Evolutionary conservation across 92 coral and sea anemone species (phyloP), one percentile per base, ranked within the genome.

Genomic region (Palythoa grandiflora): DNA sequence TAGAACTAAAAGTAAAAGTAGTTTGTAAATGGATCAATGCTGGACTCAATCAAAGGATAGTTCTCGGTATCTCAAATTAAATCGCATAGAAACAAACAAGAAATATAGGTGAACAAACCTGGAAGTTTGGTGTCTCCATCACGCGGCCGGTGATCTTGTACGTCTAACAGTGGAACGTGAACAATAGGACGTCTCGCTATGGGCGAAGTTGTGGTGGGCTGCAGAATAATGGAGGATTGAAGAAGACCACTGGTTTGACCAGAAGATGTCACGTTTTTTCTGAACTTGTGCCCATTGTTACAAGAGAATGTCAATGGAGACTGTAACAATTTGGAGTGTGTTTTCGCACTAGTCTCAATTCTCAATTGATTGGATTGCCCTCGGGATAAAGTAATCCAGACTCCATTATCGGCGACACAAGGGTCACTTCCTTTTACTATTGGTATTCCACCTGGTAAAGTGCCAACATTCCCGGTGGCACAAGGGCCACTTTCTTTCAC

Each of bases 201-300:
- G 38, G 38, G 5, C 13, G 80, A 14, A 50, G 57, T 38, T n/a
- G 17, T 16, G 60, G 53, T 20, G 44, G 65, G 65, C 60, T 76
- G 80, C 39, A 76, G 80, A 48, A 76, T 14, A 61, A 76, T 76
- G 5, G 80, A 51, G 8, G 80, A 61, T 38, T 51, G 65, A 61
- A 76, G 80, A 76, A 76, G 80, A 6, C 80, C 38, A 50, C 60
- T 19, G 35, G 63, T 21, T 51, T 38, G 19, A 51, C 11, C 3
- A 9, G 40, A 17, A 39, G 35, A 76, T 10, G 19, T 36, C 65
- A 52, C 16, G 38, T 52, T 38, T 61, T 76, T 50, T 9, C 44
- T 48, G 60, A 52, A 38, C 3, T 28, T 39, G 15, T 14, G 7
- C 35, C 40, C 38, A 21, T n/a, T 20, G 14, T 38, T 52, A 17